These are phyloP conservation scores for Stomatorhinus walkeri DNA, from an alignment of 2,797 vertebrate genomes.

Conservation along the genomic window DNA sequence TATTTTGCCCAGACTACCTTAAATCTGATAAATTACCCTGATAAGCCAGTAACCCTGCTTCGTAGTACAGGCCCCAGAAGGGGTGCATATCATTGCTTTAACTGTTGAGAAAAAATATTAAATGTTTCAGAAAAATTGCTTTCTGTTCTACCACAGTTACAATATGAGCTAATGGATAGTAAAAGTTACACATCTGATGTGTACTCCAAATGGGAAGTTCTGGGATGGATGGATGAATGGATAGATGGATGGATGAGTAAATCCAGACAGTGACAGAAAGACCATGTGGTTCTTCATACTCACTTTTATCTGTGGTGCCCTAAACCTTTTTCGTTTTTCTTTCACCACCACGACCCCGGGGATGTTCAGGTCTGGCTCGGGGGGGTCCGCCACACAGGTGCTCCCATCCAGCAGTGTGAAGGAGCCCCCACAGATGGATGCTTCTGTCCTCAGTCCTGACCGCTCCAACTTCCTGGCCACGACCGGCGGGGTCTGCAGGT, in stretches of 20 bases:
- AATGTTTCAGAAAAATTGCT: background rate
- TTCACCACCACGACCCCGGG: slow-evolving; percentile 58
- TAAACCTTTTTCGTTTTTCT: slow-evolving; percentile 58
- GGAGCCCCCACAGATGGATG: slow-evolving; percentile 23
- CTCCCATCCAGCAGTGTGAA: slow-evolving; percentile 32
- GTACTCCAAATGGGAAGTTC: background rate
- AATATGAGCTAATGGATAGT: background rate
- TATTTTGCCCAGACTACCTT: background rate
- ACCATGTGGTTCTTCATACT: slow-evolving; percentile 23
- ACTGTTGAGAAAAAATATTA: background rate
- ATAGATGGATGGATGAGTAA: background rate
- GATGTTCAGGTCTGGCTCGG: slow-evolving; percentile 48
- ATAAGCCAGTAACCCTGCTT: background rate
- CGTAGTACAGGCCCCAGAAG: too few relatives aligned
- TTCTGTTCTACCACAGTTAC: background rate
- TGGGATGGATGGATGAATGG: background rate
- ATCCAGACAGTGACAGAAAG: background rate
- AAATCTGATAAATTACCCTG: background rate
- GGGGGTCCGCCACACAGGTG: slow-evolving; percentile 12
- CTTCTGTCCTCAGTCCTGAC: slow-evolving; percentile 16
- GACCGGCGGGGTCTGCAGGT: slow-evolving; percentile 43
- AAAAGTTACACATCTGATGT: background rate
- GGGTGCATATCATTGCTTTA: background rate
- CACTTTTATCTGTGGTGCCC: slow-evolving; percentile 53
- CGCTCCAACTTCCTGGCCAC: slow-evolving; percentile 33